Evolutionary conservation across 1,140 invertebrate species (phyloP).

Genomic region (Ladona fulva): DNA sequence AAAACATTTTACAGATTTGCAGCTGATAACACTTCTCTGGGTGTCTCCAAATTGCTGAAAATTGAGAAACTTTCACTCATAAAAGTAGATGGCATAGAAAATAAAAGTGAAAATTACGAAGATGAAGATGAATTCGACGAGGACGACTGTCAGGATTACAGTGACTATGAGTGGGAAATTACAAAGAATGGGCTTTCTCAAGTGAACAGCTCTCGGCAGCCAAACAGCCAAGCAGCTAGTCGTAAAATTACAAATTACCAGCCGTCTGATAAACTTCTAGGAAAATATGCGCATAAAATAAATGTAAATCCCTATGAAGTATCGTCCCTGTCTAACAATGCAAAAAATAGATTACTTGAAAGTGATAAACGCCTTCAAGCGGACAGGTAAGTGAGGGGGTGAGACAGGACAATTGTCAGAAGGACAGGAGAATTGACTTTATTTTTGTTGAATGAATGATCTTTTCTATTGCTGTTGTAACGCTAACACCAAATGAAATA

Average conservation of each 20-base stretch:
- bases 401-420: too few species aligned
- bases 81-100: not conserved
- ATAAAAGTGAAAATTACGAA: slow-evolving; percentile 15
- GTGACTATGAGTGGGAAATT: not conserved
- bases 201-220: not conserved
- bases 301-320: slow-evolving; percentile 76
- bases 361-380: slow-evolving; percentile 55
- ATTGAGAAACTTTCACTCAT: too few species aligned
- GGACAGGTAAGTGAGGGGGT: slow-evolving; percentile 42
- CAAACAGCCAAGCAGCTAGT: slow-evolving; percentile 32
- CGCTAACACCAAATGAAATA: too few species aligned
- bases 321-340: slow-evolving; percentile 46
- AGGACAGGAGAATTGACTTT: too few species aligned
- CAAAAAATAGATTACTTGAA: slow-evolving; percentile 56
- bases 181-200: not conserved
- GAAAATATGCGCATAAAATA: slow-evolving; percentile 71
- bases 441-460: too few species aligned
- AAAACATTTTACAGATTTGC: too few species aligned
- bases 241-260: slow-evolving; percentile 63
- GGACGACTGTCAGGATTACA: slow-evolving; percentile 8
- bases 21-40: too few species aligned
- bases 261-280: slow-evolving; percentile 68
- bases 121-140: slow-evolving; percentile 9
- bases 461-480: too few species aligned
- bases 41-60: too few species aligned